Evolutionary conservation across 1,140 invertebrate species (phyloP).

Genomic region (Drosophila nebulosa): DNA sequence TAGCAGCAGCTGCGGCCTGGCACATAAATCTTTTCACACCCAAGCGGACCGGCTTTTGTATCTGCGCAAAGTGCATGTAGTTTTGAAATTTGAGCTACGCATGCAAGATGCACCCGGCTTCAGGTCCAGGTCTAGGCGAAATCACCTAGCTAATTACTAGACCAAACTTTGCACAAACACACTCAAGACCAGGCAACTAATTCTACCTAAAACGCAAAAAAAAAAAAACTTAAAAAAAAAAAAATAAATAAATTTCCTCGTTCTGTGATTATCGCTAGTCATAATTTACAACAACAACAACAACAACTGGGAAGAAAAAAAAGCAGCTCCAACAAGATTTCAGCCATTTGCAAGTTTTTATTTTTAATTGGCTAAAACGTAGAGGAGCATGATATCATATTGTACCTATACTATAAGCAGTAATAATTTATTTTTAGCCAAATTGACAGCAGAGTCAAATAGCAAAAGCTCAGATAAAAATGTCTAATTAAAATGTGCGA

Average conservation of each 20-base stretch:
- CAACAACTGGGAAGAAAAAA: not conserved
- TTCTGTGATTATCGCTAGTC: conserved; percentile 66
- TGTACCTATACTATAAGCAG: conserved; percentile 54
- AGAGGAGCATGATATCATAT: conserved; percentile 72
- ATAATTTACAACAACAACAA: conserved; percentile 55
- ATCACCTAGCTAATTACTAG: conserved; percentile 65
- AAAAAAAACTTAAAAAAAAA: not conserved
- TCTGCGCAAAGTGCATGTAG: conserved; percentile 75
- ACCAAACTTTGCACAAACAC: conserved; percentile 50
- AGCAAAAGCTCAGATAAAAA: conserved; percentile 52
- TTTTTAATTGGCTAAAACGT: conserved; percentile 74
- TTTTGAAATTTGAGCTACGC: conserved; percentile 77
- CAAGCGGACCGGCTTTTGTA: conserved; percentile 50
- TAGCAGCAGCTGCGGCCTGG: conserved; percentile 39
- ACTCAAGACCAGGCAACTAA: conserved; percentile 22
- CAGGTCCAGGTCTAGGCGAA: conserved; percentile 2
- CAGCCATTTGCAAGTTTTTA: conserved; percentile 43
- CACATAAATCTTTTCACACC: conserved; percentile 78
- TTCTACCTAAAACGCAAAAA: conserved; percentile 16
- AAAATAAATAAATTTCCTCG: conserved; percentile 21
- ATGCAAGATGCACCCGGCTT: conserved; percentile 40
- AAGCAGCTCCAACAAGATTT: conserved; percentile 5
- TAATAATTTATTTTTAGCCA: conserved; percentile 77
- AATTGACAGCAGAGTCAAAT: conserved; percentile 58
- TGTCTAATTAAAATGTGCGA: conserved; percentile 44